Conservation (phyloP, 2,797 vertebrate species). For the Cygnus olor region DNA sequence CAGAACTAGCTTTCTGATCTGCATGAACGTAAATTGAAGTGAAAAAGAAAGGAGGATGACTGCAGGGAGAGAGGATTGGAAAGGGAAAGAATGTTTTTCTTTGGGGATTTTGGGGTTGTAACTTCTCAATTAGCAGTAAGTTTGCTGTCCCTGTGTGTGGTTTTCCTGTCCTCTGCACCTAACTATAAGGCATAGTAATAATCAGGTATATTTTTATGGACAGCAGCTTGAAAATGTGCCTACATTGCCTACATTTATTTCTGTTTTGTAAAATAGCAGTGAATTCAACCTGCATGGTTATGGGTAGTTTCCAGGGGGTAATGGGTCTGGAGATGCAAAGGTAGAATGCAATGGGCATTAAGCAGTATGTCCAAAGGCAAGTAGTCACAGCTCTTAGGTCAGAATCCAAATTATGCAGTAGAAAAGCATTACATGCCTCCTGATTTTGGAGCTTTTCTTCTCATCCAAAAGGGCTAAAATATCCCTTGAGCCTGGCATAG, state of each 20-base stretch:
- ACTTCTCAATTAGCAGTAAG: not conserved
- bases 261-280: not conserved
- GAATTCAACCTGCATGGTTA: not conserved
- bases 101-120: not conserved
- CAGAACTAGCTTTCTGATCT: not conserved
- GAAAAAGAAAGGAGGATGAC: not conserved
- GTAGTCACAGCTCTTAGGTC: not conserved
- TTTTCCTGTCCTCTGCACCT: not conserved
- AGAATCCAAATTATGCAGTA: not conserved
- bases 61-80: not conserved
- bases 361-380: not conserved
- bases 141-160: rapidly evolving
- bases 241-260: not conserved
- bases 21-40: not conserved
- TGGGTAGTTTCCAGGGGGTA: rapidly evolving
- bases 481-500: not conserved
- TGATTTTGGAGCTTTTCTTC: not conserved
- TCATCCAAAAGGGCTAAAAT: not conserved
- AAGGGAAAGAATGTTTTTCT: not conserved
- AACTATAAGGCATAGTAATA: not conserved
- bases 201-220: not conserved
- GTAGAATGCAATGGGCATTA: not conserved
- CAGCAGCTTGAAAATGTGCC: not conserved
- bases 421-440: not conserved
- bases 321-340: not conserved